Conservation (phyloP, 2,888 invertebrate genomes). For the Pollenia griseotomentosa region DNA sequence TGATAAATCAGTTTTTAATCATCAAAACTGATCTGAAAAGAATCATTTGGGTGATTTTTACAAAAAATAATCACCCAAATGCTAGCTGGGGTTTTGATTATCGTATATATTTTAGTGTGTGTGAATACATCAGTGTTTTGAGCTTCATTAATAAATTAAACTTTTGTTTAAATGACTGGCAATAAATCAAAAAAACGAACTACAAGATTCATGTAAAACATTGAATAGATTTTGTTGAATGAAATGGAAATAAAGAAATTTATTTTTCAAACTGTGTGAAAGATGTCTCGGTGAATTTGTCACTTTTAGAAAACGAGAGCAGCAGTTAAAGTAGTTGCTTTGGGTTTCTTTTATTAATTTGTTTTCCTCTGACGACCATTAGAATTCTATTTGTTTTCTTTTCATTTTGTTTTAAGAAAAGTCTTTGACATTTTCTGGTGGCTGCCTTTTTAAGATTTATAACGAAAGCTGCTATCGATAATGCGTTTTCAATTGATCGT, state of each 20-base stretch:
- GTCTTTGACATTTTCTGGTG: constrained; percentile 15
- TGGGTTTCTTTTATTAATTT: constrained; percentile 53
- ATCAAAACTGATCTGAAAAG: no score
- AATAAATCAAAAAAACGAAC: constrained; percentile 50
- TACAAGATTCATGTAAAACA: not conserved
- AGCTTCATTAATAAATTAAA: constrained; percentile 72
- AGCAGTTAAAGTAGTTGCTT: not conserved
- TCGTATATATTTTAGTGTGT: not conserved
- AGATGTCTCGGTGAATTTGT: constrained; percentile 46
- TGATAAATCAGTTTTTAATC: no score
- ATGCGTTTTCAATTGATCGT: constrained; percentile 64
- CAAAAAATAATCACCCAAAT: no score
- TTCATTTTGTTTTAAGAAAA: not conserved
- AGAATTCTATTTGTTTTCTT: not conserved
- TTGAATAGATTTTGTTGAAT: constrained; percentile 7
- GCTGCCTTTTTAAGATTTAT: constrained; percentile 34
- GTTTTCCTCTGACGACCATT: constrained; percentile 68
- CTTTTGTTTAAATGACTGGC: constrained; percentile 23
- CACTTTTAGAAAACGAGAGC: constrained; percentile 13
- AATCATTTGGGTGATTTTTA: no score
- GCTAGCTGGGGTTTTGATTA: constrained; percentile 4
- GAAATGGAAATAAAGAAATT: constrained; percentile 27
- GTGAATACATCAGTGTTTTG: constrained; percentile 38
- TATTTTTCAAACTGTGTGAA: constrained; percentile 5
- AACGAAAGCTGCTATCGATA: constrained; percentile 32